Percentiles rank a stretch among this genome's conserved stretches.
Evolutionary conservation across 2,113 vertebrate genomes (phyloP).

Genomic region (Spermophilus dauricus): DNA sequence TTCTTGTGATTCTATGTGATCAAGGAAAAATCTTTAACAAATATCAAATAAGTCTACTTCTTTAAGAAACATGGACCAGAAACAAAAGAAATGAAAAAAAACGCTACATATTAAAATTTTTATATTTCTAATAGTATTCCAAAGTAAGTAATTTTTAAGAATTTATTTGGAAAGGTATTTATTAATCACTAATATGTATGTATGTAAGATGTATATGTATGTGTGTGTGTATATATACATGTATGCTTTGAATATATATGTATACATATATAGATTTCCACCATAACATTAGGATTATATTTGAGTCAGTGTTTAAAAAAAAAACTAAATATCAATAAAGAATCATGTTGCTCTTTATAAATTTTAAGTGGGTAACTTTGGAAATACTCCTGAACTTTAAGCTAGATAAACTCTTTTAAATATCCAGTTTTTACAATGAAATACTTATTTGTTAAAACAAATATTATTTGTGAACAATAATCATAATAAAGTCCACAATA

Average conservation of each 20-base stretch:
- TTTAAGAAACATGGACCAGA: background rate
- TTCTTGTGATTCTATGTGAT: background rate
- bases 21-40: background rate
- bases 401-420: background rate
- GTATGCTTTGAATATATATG: too few species aligned
- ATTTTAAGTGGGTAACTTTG: background rate
- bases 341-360: background rate
- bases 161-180: background rate
- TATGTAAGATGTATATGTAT: too few species aligned
- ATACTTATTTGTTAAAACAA: background rate
- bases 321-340: background rate
- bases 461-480: background rate
- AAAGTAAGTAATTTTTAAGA: background rate
- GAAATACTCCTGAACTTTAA: background rate
- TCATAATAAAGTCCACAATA: background rate
- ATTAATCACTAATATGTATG: background rate
- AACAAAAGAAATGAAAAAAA: background rate
- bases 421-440: background rate
- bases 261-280: background rate
- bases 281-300: background rate
- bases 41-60: background rate
- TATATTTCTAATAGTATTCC: background rate
- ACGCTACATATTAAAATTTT: background rate
- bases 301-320: background rate
- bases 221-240: fast-evolving